Percentiles rank a stretch among this genome's conserved stretches.
Evolutionary conservation across 2,113 vertebrate species (phyloP).

Genomic region (Limanda limanda): DNA sequence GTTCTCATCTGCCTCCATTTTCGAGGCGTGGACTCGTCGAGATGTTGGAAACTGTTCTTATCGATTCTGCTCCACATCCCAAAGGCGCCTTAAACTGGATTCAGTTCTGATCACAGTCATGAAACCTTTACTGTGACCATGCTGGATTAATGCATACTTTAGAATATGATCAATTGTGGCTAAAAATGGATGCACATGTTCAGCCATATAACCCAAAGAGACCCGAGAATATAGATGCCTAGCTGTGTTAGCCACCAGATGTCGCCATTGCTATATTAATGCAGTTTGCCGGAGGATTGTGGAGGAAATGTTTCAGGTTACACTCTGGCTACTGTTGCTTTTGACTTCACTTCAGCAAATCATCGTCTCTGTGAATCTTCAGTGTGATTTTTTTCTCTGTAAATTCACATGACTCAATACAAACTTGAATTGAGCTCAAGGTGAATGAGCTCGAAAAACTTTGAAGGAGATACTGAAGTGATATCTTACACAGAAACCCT

Average conservation of each 20-base stretch:
- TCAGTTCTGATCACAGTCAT: too few species aligned
- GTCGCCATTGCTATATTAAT: slow-evolving; percentile 39
- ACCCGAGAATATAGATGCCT: background rate
- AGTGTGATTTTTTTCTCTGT: background rate
- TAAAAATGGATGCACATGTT: background rate
- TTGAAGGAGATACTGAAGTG: background rate
- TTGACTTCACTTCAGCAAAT: background rate
- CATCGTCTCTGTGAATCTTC: background rate
- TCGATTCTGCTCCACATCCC: too few species aligned
- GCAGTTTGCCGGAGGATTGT: rapidly evolving
- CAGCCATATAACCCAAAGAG: background rate
- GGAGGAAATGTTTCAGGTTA: background rate
- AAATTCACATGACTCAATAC: background rate
- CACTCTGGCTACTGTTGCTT: background rate
- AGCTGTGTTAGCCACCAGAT: slow-evolving; percentile 42
- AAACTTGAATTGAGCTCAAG: background rate
- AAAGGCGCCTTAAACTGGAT: too few species aligned
- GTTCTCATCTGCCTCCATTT: too few species aligned
- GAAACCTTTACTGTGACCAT: background rate
- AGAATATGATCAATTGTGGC: background rate
- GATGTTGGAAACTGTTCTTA: too few species aligned
- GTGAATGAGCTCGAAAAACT: too few species aligned
- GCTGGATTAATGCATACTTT: background rate
- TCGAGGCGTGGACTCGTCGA: too few species aligned
- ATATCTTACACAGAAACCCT: background rate